These are phyloP conservation scores for Dione vanillae DNA, from an alignment of 2,888 invertebrate genomes.

Conservation along the genomic window DNA sequence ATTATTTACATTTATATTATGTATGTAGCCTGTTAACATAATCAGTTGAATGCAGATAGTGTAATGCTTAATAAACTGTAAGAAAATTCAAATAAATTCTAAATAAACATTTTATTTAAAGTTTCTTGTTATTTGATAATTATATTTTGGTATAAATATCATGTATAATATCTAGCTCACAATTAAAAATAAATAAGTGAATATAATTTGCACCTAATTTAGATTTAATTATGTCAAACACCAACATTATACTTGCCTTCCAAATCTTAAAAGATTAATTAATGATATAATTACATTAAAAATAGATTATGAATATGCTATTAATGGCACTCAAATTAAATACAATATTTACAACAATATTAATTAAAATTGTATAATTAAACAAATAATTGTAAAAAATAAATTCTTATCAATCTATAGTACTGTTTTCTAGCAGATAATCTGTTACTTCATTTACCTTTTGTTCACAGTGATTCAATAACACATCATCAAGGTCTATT, in stretches of 20 bases:
- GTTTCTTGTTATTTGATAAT: background rate
- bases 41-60: too few species aligned
- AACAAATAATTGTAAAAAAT: slow-evolving; percentile 9
- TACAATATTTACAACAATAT: slow-evolving; percentile 11
- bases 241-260: background rate
- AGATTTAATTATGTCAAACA: background rate
- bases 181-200: background rate
- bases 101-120: background rate
- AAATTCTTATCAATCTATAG: slow-evolving; percentile 52
- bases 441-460: slow-evolving; percentile 65
- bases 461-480: slow-evolving; percentile 63
- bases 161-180: background rate
- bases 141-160: background rate
- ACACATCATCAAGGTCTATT: slow-evolving; percentile 64
- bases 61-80: too few species aligned
- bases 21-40: too few species aligned
- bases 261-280: background rate
- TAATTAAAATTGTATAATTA: slow-evolving; percentile 3
- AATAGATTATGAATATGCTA: background rate
- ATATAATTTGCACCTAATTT: background rate
- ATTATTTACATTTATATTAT: slow-evolving; percentile 13
- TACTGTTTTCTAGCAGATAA: slow-evolving; percentile 72
- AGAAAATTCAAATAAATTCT: background rate
- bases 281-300: background rate
- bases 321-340: background rate